Evolutionary conservation across 2,888 invertebrate species (phyloP), one percentile per base, ranked within the genome.

Genomic region (Allacma fusca): DNA sequence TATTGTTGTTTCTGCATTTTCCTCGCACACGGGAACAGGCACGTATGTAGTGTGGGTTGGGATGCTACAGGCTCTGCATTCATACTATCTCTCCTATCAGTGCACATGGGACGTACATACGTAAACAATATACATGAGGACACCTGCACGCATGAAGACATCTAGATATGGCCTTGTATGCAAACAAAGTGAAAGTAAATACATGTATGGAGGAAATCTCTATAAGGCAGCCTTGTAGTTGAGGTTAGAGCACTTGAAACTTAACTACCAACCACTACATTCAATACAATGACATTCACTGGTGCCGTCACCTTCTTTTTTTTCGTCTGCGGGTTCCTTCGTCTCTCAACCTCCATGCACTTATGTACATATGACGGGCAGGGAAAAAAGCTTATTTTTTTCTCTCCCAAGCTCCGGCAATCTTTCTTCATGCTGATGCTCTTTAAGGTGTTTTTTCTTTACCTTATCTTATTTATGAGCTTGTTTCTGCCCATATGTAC

Each of bases 391-490:
- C 50, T 50, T 59, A 5, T 71, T 43, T 72, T 21, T 72, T 19
- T 59, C 29, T 57, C 24, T 71, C 59, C 50, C 28, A 12, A n/a
- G 71, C 26, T n/a, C n/a, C 19, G 0, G 19, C 19, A 28, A 71
- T 50, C 43, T 34, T 34, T 68, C 43, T 28, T 23, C 34, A 68
- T 57, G 57, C 57, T 28, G 71, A 50, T 44, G 71, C 57, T 50
- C 71, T 57, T 57, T 57, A 71, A 71, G 71, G 57, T 71, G 71
- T 71, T 71, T 71, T 71, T 26, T 24, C 71, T 71, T 57, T 57
- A 71, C 71, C 71, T 71, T 71, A 71, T 71, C 71, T 29, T 71
- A 71, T 71, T 71, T 71, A 71, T 71, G 71, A 28, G 50, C 71
- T 71, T 44, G 44, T 29, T 44, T 71, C 19, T 57, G 0, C 28